Evolutionary conservation across 2,113 vertebrate genomes (phyloP).

Genomic region (Carassius gibelio): DNA sequence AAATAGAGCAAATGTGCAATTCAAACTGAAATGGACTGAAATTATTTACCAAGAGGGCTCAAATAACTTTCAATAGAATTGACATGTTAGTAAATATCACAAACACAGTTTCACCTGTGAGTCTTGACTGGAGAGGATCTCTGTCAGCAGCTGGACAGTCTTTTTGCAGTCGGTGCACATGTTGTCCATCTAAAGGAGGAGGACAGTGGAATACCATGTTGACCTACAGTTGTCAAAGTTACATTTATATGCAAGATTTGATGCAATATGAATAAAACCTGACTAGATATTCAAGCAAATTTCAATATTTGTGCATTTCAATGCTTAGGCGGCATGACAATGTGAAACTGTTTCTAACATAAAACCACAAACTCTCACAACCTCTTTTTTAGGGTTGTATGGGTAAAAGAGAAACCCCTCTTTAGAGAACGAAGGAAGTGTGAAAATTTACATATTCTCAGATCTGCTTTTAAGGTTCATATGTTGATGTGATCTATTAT

Average conservation of each 20-base stretch:
- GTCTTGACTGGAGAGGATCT: slow-evolving; percentile 65
- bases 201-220: background rate
- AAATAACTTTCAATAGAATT: background rate
- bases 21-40: background rate
- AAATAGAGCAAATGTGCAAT: background rate
- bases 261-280: background rate
- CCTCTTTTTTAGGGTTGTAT: slow-evolving; percentile 7
- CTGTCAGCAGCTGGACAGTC: slow-evolving; percentile 65
- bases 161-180: slow-evolving; percentile 70
- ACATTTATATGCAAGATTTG: background rate
- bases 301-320: background rate
- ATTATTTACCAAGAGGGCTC: too few relatives aligned
- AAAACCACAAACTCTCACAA: slow-evolving; percentile 36
- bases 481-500: background rate
- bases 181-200: slow-evolving; percentile 51
- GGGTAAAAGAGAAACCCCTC: background rate
- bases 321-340: background rate
- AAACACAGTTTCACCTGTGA: slow-evolving; percentile 62
- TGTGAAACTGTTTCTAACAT: background rate
- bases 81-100: too few relatives aligned
- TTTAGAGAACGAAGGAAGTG: background rate
- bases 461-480: background rate
- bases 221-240: background rate
- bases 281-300: background rate
- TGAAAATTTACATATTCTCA: slow-evolving; percentile 2